phyloP scores from a whole-genome alignment of 2,888 invertebrate genomes.

The Andrena marginata region DNA sequence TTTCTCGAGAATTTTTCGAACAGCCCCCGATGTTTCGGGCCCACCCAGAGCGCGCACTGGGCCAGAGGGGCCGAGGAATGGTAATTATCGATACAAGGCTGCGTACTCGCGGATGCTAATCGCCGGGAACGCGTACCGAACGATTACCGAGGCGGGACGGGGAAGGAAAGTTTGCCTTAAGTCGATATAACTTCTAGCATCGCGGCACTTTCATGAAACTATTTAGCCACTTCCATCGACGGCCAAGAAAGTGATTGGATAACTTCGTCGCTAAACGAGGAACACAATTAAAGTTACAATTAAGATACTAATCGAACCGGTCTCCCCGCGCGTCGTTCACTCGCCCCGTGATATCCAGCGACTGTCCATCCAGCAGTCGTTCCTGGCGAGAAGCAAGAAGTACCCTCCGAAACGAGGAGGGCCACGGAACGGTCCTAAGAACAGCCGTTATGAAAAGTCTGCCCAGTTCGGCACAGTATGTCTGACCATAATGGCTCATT shows the following conservation, averaged over 20 bases:
- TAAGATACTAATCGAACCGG: slow-evolving; percentile 63
- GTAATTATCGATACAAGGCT: background rate
- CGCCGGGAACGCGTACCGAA: slow-evolving; percentile 28
- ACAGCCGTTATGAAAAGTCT: background rate
- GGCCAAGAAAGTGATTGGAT: slow-evolving; percentile 64
- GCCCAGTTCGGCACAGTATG: background rate
- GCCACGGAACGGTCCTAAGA: background rate
- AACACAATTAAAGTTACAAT: slow-evolving; percentile 66
- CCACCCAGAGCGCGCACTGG: too few relatives aligned
- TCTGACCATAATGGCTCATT: slow-evolving; percentile 23
- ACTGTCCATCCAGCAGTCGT: background rate
- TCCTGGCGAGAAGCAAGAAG: background rate
- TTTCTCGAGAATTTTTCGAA: background rate
- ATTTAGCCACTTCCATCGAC: slow-evolving; percentile 64
- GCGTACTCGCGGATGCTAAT: slow-evolving; percentile 40
- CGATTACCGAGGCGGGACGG: slow-evolving; percentile 18
- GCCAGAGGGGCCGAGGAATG: background rate
- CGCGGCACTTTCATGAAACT: slow-evolving; percentile 59
- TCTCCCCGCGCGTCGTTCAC: slow-evolving; percentile 29
- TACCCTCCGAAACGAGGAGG: background rate
- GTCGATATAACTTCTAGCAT: slow-evolving; percentile 60
- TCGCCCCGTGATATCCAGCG: slow-evolving; percentile 27
- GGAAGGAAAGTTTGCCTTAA: slow-evolving; percentile 49
- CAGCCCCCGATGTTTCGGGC: too few relatives aligned
- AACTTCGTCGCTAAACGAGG: slow-evolving; percentile 64